phyloP scores from a whole-genome alignment of 2,113 vertebrate species.

The Phylloscopus whistleri region DNA sequence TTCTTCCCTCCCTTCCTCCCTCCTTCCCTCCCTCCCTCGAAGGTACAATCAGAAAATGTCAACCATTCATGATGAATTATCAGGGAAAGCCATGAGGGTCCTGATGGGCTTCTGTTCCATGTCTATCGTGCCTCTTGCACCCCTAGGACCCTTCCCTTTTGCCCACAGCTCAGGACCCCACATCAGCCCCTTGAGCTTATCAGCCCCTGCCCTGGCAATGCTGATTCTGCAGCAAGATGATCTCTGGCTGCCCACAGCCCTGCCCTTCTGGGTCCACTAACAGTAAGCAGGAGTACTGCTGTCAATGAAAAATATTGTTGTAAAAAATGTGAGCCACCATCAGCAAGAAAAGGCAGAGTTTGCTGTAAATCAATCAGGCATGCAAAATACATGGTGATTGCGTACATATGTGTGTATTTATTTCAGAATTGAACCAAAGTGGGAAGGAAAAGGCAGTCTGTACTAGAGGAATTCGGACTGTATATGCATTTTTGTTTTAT shows the following conservation, averaged over 20 bases:
- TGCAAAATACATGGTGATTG: neutral
- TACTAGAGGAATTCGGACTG: neutral
- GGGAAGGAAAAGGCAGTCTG: neutral
- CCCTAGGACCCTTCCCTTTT: fast-evolving
- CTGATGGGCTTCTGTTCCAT: neutral
- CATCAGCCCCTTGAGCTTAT: fast-evolving
- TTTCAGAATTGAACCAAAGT: fast-evolving
- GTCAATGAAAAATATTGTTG: neutral
- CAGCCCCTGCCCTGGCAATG: fast-evolving
- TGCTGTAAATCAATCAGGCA: neutral
- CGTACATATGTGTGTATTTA: fast-evolving
- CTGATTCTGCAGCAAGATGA: neutral
- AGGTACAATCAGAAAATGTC: neutral
- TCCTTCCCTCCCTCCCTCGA: neutral
- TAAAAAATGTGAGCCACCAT: neutral
- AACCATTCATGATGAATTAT: neutral
- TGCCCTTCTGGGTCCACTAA: neutral
- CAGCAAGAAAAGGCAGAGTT: neutral
- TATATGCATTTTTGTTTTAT: neutral
- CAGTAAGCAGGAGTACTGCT: neutral
- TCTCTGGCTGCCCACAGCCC: neutral
- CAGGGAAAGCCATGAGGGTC: neutral
- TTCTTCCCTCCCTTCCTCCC: too few relatives aligned
- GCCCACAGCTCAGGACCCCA: fast-evolving
- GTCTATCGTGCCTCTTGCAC: neutral